These are phyloP conservation scores for Corythornis vintsioides DNA, from an alignment of 2,113 vertebrate genomes.

Conservation along the genomic window DNA sequence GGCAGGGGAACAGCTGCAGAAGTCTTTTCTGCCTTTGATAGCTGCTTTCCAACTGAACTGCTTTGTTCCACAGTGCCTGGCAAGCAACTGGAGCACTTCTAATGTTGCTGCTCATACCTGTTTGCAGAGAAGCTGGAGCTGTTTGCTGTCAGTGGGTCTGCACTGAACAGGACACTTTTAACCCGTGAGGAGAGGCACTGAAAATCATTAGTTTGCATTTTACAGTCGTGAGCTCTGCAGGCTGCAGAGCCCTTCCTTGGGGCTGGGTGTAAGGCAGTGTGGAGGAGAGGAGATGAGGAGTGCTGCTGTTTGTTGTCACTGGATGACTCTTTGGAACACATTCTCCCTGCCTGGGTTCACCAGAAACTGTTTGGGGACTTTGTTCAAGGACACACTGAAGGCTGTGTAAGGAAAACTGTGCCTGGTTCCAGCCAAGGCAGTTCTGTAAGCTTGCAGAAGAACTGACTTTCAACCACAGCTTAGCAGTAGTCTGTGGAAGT, in stretches of 20 bases:
- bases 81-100: neutral
- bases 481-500: neutral
- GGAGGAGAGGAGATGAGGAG: neutral
- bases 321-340: neutral
- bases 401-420: neutral
- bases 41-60: neutral
- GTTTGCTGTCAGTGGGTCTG: neutral
- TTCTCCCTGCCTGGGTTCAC: neutral
- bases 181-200: neutral
- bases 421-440: neutral
- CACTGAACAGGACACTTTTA: neutral
- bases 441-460: neutral
- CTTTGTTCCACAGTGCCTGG: neutral
- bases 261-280: rapidly evolving
- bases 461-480: neutral
- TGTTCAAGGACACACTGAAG: neutral
- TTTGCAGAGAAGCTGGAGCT: neutral
- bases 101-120: neutral
- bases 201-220: neutral
- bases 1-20: slow-evolving; percentile 41
- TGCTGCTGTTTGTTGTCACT: neutral
- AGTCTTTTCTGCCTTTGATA: slow-evolving; percentile 26
- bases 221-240: neutral
- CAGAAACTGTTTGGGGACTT: neutral
- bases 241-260: neutral